Base-by-base conservation (phyloP, 2,888 invertebrate species). In the Cetonia aurata region DNA sequence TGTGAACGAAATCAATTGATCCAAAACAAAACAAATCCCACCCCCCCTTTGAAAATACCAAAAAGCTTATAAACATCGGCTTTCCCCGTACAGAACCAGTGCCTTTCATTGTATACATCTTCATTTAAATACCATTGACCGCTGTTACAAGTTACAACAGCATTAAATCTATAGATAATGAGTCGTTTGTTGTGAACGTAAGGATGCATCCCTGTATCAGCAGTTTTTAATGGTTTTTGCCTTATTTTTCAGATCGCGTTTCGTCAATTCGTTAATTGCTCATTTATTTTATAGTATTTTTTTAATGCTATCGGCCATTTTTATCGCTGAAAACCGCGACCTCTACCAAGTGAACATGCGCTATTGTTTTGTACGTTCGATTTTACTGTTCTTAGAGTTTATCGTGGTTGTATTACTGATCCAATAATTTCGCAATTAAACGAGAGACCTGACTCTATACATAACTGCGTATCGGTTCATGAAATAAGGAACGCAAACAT, bases 221-320 rank as follows among this genome's bases (percentile, higher is more conserved):
- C 31, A 9, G 46, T 13, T 60, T 48, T 46, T 33, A 60, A 42
- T 48, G 25, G 6, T 60, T 48, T 60, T 60, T 31, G 46, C 31
- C 19, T 60, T 60, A 48, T 31, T 60, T 46, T 60, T 59, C 46
- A 31, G 25, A 60, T 60, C 9, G 25, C n/a, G 31, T 46, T 60
- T 60, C 13, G 60, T 60, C 19, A 60, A 46, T 46, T 48, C 60
- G 15, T 37, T 56, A 37, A 56, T 37, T 56, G 33, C 33, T 56
- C 33, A 56, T 56, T 56, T 56, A 56, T 56, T 56, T n/a, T 56
- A 33, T 56, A 37, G 37, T 56, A 13, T n/a, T n/a, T 33, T n/a
- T 25, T 25, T 25, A 25, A 25, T 33, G 19, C 12, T 56, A 56
- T 56, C 33, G 12, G 33, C 33, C 33, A 9, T 56, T 56, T 56